A percentile compares a stretch with the other conserved stretches of the same genome.
phyloP scores from a whole-genome alignment of 23 tunicate genomes.

The Botrylloides violaceus region DNA sequence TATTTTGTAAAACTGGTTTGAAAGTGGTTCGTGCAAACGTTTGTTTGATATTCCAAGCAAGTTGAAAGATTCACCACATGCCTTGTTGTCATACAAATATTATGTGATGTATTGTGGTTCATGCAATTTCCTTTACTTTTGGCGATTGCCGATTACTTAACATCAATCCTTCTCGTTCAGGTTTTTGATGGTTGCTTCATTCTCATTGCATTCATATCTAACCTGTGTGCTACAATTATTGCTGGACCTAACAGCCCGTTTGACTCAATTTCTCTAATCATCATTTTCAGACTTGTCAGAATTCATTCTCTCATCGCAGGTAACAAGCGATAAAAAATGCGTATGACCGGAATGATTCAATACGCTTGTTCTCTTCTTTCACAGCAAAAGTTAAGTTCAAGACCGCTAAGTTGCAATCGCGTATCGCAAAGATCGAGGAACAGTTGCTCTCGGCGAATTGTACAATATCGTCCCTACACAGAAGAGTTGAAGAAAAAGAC shows the following conservation, averaged over 20 bases:
- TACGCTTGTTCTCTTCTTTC: background rate
- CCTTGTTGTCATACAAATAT: no score
- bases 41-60: no score
- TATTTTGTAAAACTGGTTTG: no score
- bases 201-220: conserved; percentile 31
- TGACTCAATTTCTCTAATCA: conserved; percentile 47
- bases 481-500: conserved; percentile 47
- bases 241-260: conserved; percentile 48
- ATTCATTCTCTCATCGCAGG: conserved; percentile 39
- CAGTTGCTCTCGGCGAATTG: background rate
- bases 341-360: background rate
- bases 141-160: no score
- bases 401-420: background rate
- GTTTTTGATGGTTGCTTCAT: conserved; percentile 47
- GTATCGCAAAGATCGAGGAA: background rate
- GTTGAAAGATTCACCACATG: no score
- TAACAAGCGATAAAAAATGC: background rate
- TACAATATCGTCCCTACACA: conserved; percentile 1
- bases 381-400: background rate
- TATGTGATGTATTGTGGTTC: no score
- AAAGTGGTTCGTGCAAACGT: no score
- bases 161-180: conserved; percentile 15
- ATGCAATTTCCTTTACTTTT: no score
- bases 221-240: conserved; percentile 39
- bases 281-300: conserved; percentile 50